Evolutionary conservation across 2,113 vertebrate species (phyloP), one percentile per base, ranked within the genome.

Genomic region (Anolis sagrei): DNA sequence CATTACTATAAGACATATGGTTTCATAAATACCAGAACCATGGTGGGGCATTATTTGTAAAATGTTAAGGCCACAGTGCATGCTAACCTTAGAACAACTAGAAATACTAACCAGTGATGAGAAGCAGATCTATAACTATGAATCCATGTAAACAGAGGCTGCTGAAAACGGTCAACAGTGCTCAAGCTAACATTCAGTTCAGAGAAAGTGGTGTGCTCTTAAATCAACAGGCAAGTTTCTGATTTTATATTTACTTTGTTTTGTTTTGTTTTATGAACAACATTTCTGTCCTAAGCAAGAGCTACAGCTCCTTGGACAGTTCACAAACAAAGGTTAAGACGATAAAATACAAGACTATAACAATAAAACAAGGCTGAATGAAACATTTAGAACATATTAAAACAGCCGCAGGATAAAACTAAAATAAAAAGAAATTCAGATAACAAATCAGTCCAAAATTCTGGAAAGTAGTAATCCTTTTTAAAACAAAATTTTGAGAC

Each of bases 21-120:
- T 95, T 96, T 95, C 76, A 88, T 92, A 94, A 93, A 93, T 84
- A 90, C 62, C 87, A 11, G 88, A 84, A 80, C 91, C 88, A 93
- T 88, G 84, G 81, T 92, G 88, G 83, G 76, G 80, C 89, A 88
- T 80, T 51, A 79, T 90, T 92, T 93, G 69, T 91, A 93, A 84
- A 92, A 82, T 2, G 29, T 87, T 93, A 90, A 89, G 91, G 82
- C 87, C 90, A 79, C 68, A 89, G 72, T 91, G 79, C 85, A 88
- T 93, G 92, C 83, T 93, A 90, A 73, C 73, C 44, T 85, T 88
- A 62, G 73, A 93, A 87, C 87, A 90, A 90, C 69, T 82, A 89
- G 79, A 91, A 93, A 89, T 88, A 92, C 76, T 90, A 91, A 78
- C 84, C 90, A 69, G 80, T 86, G 92, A 93, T 87, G 90, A 93